Percentiles rank a stretch among this genome's conserved stretches.
Evolutionary conservation across 1,140 invertebrate species (phyloP).

Genomic region (Aporrectodea caliginosa): DNA sequence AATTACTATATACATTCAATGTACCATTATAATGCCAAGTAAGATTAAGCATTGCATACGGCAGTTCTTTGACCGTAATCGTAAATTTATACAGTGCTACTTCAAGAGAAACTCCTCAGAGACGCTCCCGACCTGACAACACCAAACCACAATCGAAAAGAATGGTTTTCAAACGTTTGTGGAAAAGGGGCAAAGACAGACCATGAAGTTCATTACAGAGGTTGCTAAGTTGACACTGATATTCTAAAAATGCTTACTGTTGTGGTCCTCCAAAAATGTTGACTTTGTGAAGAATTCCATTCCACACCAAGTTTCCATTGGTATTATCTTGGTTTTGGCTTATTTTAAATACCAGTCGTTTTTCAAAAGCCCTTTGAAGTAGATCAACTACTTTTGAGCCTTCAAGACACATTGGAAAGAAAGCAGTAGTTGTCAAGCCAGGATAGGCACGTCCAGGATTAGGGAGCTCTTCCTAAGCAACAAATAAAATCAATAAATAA

Average conservation of each 20-base stretch:
- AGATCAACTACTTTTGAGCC: background rate
- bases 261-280: background rate
- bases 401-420: background rate
- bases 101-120: background rate
- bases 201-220: no score
- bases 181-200: no score
- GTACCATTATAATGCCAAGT: no score
- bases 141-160: no score
- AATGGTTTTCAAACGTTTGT: no score
- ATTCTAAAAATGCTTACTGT: background rate
- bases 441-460: background rate
- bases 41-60: no score
- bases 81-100: background rate
- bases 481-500: no score
- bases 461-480: background rate
- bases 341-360: background rate
- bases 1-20: no score
- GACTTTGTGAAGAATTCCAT: background rate
- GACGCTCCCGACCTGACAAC: no score
- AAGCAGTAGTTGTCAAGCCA: background rate
- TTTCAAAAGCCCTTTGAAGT: background rate
- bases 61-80: no score
- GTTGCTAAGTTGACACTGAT: background rate
- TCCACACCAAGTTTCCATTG: background rate
- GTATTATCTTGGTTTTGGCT: background rate